phyloP scores from a whole-genome alignment of 2,113 vertebrate species.

The Marmota flaviventris region DNA sequence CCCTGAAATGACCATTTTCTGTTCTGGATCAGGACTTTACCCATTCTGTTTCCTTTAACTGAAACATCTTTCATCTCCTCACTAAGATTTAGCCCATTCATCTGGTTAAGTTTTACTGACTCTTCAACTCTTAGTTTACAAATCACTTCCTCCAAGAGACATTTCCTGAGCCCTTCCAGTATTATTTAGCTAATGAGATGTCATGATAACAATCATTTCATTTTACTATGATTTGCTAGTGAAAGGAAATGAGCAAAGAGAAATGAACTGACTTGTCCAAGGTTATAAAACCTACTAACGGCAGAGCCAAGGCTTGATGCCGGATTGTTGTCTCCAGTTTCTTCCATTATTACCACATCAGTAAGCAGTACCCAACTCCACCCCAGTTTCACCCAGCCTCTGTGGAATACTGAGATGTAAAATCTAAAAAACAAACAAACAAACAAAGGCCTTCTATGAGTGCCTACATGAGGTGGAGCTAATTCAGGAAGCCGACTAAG shows the following conservation, averaged over 20 bases:
- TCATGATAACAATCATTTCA: not conserved
- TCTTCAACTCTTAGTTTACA: not conserved
- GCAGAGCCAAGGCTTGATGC: not conserved
- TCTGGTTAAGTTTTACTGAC: not conserved
- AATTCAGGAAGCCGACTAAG: not conserved
- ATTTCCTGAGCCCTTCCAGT: not conserved
- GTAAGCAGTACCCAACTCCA: not conserved
- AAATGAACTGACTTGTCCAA: not conserved
- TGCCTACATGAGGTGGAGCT: not conserved
- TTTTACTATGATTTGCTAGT: not conserved
- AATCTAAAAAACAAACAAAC: not conserved
- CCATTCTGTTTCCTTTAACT: not conserved
- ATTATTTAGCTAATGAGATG: not conserved
- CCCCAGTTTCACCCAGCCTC: not conserved
- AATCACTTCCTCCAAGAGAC: not conserved
- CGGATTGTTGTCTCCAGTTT: not conserved
- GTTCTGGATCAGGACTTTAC: not conserved
- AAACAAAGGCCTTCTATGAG: not conserved
- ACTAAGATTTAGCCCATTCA: not conserved
- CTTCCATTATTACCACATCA: not conserved
- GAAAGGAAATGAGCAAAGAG: not conserved
- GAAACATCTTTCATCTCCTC: not conserved
- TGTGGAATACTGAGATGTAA: not conserved
- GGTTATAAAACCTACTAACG: not conserved
- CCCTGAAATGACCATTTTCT: slow-evolving; percentile 5